Conservation (phyloP, 2,113 vertebrate species). For the Halcyon senegalensis region DNA sequence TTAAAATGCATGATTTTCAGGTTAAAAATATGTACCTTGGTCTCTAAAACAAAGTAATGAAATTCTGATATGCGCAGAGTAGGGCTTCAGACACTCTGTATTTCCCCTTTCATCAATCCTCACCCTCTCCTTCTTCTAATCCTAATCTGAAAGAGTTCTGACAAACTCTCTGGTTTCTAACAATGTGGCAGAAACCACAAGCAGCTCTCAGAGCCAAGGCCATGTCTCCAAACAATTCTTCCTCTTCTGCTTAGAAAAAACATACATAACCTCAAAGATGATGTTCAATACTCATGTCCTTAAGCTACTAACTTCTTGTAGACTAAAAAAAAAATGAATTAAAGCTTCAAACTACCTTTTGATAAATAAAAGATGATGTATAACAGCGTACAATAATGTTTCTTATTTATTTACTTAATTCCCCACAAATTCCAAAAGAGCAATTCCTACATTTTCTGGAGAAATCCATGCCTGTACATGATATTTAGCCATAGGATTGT, state of each 20-base stretch:
- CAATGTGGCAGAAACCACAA: rapidly evolving
- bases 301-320: not conserved
- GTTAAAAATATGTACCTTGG: not conserved
- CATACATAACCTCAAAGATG: not conserved
- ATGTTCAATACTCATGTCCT: not conserved
- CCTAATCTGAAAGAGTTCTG: not conserved
- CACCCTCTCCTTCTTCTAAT: not conserved
- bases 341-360: constrained; percentile 19
- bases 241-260: not conserved
- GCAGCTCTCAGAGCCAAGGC: not conserved
- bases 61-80: not conserved
- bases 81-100: not conserved
- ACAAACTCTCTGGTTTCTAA: not conserved
- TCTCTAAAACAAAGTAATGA: not conserved
- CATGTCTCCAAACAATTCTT: not conserved
- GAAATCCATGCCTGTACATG: not conserved
- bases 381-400: not conserved
- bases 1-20: not conserved
- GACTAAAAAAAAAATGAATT: not conserved
- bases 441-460: not conserved
- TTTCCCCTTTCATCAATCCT: not conserved
- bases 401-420: not conserved
- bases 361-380: constrained; percentile 31
- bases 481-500: not conserved
- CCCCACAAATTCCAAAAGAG: not conserved